Evolutionary conservation across 30 jellyfish, hydroid and myxozoan genomes (phyloP).

Genomic region (Pelagia noctiluca): DNA sequence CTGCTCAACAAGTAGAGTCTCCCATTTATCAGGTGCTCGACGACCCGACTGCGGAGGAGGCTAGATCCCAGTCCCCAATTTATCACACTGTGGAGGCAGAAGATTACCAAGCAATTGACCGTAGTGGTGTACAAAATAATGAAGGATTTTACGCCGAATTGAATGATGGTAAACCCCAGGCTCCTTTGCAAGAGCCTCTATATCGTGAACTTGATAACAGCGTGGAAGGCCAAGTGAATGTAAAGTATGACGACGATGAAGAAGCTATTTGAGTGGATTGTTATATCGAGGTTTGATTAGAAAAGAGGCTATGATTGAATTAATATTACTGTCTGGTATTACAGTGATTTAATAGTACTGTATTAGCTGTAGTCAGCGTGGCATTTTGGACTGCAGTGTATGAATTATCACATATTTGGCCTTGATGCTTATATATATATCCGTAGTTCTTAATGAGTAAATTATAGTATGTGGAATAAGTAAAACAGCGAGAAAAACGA

Average conservation of each 20-base stretch:
- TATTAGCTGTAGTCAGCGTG: no score
- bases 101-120: constrained; percentile 7
- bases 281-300: no score
- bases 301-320: no score
- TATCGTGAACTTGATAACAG: constrained; percentile 4
- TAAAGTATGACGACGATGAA: neutral
- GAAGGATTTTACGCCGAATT: neutral
- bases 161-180: neutral
- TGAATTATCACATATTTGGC: no score
- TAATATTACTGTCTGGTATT: no score
- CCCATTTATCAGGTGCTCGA: constrained; percentile 15
- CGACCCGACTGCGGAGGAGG: neutral
- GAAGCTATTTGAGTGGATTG: neutral
- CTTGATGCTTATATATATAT: no score
- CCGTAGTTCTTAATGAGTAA: no score
- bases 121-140: neutral
- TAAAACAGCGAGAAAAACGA: no score
- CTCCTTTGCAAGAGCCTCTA: constrained; percentile 1
- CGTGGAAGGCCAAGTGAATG: neutral
- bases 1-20: neutral
- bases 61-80: constrained; percentile 9
- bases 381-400: no score
- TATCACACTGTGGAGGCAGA: constrained; percentile 25
- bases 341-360: no score
- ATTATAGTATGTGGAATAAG: no score